Conservation (phyloP, 2,113 vertebrate genomes). For the Morone chrysops region DNA sequence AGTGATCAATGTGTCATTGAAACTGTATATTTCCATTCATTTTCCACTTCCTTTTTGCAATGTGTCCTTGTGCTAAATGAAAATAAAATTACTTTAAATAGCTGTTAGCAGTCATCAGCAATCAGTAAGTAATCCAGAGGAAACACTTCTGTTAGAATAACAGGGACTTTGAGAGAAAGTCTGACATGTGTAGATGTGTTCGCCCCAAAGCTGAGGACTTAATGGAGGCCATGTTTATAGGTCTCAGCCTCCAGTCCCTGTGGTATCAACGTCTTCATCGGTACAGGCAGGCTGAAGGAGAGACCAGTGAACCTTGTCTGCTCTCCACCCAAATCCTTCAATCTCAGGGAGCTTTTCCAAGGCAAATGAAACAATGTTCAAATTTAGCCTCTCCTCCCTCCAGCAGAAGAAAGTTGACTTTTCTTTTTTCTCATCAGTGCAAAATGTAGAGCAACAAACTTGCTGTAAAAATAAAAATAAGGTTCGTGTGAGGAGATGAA, state of each 20-base stretch:
- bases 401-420: constrained; percentile 69
- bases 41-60: constrained; percentile 19
- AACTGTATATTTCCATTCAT: constrained; percentile 15
- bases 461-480: constrained; percentile 74
- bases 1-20: not conserved
- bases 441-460: constrained; percentile 75
- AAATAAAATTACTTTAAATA: constrained; percentile 48
- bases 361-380: constrained; percentile 79
- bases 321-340: constrained; percentile 63
- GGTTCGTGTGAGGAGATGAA: constrained; percentile 80
- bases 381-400: constrained; percentile 69
- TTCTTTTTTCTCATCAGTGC: constrained; percentile 62
- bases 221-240: constrained; percentile 74
- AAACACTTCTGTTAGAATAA: constrained; percentile 68
- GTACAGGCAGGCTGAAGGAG: constrained; percentile 38
- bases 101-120: constrained; percentile 56
- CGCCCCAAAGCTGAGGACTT: constrained; percentile 60
- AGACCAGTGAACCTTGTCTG: constrained; percentile 42
- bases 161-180: constrained; percentile 57
- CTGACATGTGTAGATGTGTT: constrained; percentile 68
- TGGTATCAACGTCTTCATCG: constrained; percentile 65
- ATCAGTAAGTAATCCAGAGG: constrained; percentile 57
- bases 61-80: constrained; percentile 43
- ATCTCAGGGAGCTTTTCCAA: constrained; percentile 66
- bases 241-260: constrained; percentile 44